Evolutionary conservation across 2,888 invertebrate species (phyloP).

Genomic region (Helleia helle): DNA sequence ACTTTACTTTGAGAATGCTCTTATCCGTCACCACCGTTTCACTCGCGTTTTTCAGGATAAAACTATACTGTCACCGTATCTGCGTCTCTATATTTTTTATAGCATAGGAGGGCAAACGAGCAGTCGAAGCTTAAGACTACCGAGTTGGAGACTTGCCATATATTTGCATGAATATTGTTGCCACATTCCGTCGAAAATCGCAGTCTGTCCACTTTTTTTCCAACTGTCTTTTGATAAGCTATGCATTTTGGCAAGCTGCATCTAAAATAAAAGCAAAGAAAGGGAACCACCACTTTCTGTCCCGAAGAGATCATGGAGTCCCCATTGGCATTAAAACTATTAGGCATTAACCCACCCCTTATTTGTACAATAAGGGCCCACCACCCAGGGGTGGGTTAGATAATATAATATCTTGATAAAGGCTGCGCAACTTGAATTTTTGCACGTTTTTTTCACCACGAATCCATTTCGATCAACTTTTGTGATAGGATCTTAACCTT

Average conservation of each 20-base stretch:
- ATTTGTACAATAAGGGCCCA: slow-evolving; percentile 18
- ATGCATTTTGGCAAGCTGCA: slow-evolving; percentile 13
- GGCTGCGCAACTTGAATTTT: slow-evolving; percentile 13
- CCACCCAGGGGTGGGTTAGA: too few relatives aligned
- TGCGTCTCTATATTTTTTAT: too few relatives aligned
- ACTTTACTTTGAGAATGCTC: too few relatives aligned
- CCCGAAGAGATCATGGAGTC: slow-evolving; percentile 10
- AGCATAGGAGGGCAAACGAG: too few relatives aligned
- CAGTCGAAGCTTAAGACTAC: too few relatives aligned
- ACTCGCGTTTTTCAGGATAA: too few relatives aligned
- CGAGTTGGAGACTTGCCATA: background rate
- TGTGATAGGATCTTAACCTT: slow-evolving; percentile 14
- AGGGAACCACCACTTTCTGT: slow-evolving; percentile 13
- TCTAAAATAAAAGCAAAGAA: slow-evolving; percentile 15
- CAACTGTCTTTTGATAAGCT: slow-evolving; percentile 5
- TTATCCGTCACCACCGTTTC: too few relatives aligned
- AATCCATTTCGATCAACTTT: slow-evolving; percentile 18
- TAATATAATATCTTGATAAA: slow-evolving; percentile 15
- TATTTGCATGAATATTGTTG: slow-evolving; percentile 9
- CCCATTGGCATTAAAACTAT: slow-evolving; percentile 15
- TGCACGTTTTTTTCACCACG: slow-evolving; percentile 11
- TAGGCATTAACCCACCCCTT: slow-evolving; percentile 17
- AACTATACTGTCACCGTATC: too few relatives aligned
- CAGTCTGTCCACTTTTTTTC: slow-evolving; percentile 12
- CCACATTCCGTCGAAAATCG: slow-evolving; percentile 11